Evolutionary conservation across 2,888 invertebrate genomes (phyloP).

Genomic region (Troides aeacus): DNA sequence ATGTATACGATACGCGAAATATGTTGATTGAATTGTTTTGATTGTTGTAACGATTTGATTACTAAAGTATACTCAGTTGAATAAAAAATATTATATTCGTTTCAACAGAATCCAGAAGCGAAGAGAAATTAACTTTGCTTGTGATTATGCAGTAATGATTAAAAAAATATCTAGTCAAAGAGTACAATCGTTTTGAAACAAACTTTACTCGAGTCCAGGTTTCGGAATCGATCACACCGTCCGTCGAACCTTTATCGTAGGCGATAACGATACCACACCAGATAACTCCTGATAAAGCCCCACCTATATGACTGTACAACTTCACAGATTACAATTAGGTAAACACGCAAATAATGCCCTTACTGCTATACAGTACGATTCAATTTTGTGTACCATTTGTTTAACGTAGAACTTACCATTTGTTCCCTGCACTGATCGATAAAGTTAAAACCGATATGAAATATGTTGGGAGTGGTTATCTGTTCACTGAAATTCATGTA

Average conservation of each 20-base stretch:
- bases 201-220: not conserved
- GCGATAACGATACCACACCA: slow-evolving; percentile 7
- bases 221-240: slow-evolving; percentile 9
- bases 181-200: too few species aligned
- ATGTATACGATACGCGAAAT: too few species aligned
- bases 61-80: too few species aligned
- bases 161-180: too few species aligned
- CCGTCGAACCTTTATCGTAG: slow-evolving; percentile 9
- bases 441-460: slow-evolving; percentile 15
- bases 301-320: slow-evolving; percentile 11
- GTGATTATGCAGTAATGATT: too few species aligned
- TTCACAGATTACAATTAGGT: too few species aligned
- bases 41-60: too few species aligned
- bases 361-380: not conserved
- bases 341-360: slow-evolving; percentile 1
- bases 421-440: not conserved
- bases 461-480: slow-evolving; percentile 25
- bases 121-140: too few species aligned
- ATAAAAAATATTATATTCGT: too few species aligned
- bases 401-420: too few species aligned
- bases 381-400: not conserved
- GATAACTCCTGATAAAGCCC: slow-evolving; percentile 25
- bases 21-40: too few species aligned
- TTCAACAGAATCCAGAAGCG: too few species aligned
- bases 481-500: not conserved